Evolutionary conservation across 2,113 vertebrate species (phyloP).

Genomic region (Microtus pennsylvanicus): DNA sequence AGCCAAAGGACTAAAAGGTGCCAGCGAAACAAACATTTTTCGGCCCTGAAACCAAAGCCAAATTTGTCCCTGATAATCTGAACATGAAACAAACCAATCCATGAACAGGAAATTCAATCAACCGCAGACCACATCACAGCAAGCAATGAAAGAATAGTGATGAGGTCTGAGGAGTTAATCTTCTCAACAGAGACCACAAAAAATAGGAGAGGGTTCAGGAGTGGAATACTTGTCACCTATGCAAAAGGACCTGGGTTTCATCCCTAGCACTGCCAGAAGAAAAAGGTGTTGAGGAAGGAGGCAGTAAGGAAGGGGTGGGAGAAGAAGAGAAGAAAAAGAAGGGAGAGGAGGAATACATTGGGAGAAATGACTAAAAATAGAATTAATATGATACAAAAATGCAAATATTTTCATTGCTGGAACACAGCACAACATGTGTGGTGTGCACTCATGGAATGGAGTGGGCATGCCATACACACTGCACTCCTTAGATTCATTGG

Average conservation of each 20-base stretch:
- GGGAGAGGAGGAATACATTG: neutral
- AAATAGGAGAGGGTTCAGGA: neutral
- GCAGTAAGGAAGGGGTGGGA: accelerated
- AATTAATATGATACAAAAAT: neutral
- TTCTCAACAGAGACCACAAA: neutral
- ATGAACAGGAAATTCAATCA: too few relatives aligned
- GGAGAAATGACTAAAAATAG: neutral
- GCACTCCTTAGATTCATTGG: neutral
- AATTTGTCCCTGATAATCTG: too few relatives aligned
- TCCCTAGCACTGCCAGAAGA: neutral
- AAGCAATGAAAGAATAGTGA: neutral
- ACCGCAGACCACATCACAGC: neutral
- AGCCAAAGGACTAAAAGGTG: too few relatives aligned
- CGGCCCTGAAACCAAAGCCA: too few relatives aligned
- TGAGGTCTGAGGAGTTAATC: neutral
- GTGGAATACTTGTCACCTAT: neutral
- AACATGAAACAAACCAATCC: too few relatives aligned
- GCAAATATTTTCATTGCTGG: neutral
- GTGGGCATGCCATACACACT: too few relatives aligned
- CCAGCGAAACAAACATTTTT: too few relatives aligned
- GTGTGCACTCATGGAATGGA: neutral
- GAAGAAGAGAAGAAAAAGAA: too few relatives aligned
- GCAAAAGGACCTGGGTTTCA: neutral
- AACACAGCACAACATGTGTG: neutral
- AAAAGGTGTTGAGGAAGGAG: accelerated